Evolutionary conservation across 1,140 invertebrate genomes (phyloP), one percentile per base, ranked within the genome.

Genomic region (Kradibia gibbosae): DNA sequence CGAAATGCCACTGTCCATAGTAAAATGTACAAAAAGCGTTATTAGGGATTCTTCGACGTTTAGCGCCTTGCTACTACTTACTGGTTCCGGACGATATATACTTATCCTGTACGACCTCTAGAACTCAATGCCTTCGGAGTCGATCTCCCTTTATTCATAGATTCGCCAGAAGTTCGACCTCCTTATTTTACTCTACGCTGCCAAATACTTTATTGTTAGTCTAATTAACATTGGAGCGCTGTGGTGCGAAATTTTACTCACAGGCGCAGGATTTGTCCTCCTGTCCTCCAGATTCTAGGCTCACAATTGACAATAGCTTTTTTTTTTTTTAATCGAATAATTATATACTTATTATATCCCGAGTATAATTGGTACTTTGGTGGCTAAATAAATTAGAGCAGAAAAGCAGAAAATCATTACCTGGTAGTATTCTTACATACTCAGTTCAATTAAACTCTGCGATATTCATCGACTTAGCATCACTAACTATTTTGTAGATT

Each of bases 321-420:
- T 5, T 3, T 20, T 3, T 20, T 4, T 36, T 17, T 65, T 65
- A 15, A 1, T 20, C 36, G 7, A 31, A 65, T n/a, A 74, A 36
- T n/a, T 36, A 8, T 28, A 10, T 65, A 20, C 45, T 17, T 17
- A 45, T 0, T 25, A 4, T n/a, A 11, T n/a, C 28, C 3, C 28
- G 20, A 5, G 11, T 53, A 28, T 15, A 31, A 39, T 0, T 11
- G 25, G 25, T 28, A 25, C n/a, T 31, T 50, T 72, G n/a, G n/a
- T 45, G 67, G 72, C 72, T 48, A 60, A n/a, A 36, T 7, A 50
- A 79, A 79, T 71, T 72, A n/a, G 78, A 79, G 78, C 78, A 72
- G 78, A 79, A 72, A 79, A 79, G 78, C 78, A 72, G 78, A 79
- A 72, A 79, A 65, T 57, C 39, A 45, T 78, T 50, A 55, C 13